Evolutionary conservation across 2,113 vertebrate species (phyloP).

Genomic region (Pycnonotus jocosus): DNA sequence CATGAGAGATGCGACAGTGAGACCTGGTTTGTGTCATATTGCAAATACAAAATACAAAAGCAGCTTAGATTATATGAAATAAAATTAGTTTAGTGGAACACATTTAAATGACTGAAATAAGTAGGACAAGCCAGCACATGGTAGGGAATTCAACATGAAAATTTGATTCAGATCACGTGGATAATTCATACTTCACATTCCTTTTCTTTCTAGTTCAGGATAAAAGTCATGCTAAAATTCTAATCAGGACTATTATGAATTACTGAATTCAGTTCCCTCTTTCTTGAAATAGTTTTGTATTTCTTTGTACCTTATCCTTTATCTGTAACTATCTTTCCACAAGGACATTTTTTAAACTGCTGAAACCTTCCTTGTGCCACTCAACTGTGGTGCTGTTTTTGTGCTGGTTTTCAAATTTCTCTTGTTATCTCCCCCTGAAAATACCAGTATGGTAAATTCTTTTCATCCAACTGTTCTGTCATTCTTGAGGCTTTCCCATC

Average conservation of each 20-base stretch:
- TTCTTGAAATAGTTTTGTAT: not conserved
- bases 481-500: not conserved
- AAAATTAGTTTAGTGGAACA: not conserved
- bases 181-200: slow-evolving; percentile 1
- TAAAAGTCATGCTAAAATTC: not conserved
- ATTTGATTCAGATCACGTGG: not conserved
- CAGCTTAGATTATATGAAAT: not conserved
- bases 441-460: not conserved
- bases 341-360: not conserved
- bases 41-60: not conserved
- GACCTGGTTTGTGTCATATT: not conserved
- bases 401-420: not conserved
- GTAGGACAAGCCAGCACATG: not conserved
- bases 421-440: not conserved
- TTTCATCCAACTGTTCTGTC: not conserved
- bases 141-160: not conserved
- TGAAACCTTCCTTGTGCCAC: not conserved
- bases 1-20: not conserved
- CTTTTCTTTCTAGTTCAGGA: not conserved
- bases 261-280: not conserved
- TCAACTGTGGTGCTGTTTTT: not conserved
- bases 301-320: not conserved
- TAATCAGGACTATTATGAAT: not conserved
- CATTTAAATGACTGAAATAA: not conserved
- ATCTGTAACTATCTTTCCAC: not conserved